Evolutionary conservation across 2,797 vertebrate genomes (phyloP).

Genomic region (Hirundo rustica): DNA sequence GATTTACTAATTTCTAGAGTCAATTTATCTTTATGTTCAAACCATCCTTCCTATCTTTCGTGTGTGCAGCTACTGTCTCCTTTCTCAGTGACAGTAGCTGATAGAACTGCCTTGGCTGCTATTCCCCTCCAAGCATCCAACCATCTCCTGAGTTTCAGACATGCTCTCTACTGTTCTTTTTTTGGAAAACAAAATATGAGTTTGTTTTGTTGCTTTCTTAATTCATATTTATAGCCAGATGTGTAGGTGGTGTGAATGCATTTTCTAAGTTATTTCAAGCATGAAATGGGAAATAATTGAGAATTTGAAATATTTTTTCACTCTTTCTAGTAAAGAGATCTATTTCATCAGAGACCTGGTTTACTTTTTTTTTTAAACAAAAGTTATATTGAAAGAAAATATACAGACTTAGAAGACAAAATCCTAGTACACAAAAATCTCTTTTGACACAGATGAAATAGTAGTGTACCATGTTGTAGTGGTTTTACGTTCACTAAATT

Average conservation of each 20-base stretch:
- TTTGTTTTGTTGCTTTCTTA: neutral
- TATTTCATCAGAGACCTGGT: neutral
- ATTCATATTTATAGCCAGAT: neutral
- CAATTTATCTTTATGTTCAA: neutral
- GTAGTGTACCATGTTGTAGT: no score
- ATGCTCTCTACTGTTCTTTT: neutral
- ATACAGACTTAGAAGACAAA: no score
- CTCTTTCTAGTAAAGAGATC: neutral
- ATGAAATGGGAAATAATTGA: neutral
- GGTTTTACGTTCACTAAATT: no score
- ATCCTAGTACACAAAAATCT: no score
- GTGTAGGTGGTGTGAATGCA: neutral
- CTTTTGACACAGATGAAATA: no score
- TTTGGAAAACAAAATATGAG: neutral
- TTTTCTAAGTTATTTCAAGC: neutral
- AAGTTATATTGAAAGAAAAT: no score
- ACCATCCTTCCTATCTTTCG: neutral
- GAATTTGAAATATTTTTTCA: neutral
- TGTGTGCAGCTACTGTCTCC: neutral
- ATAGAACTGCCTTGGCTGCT: neutral
- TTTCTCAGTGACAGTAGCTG: neutral
- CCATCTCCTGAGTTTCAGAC: neutral
- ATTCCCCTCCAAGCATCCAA: fast-evolving
- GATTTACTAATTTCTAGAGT: neutral
- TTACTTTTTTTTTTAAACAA: no score